Percentiles rank a stretch among this genome's conserved stretches.
Conservation (phyloP, 2,797 vertebrate genomes). For the Alosa sapidissima region DNA sequence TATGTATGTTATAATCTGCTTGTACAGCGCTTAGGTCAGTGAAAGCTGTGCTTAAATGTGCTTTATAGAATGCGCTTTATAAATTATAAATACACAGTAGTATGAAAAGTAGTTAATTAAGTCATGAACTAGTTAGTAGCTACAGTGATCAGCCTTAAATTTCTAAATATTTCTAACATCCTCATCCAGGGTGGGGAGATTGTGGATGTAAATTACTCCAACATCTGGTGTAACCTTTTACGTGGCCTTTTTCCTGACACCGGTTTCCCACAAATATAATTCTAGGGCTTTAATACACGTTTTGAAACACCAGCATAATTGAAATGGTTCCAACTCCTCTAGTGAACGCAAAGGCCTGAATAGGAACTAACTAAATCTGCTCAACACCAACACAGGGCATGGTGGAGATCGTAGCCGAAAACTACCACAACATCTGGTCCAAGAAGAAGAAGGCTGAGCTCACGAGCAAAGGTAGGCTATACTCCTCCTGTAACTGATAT, state of each 20-base stretch:
- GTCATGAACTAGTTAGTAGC: not conserved
- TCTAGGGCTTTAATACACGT: not conserved
- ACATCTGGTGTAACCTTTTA: not conserved
- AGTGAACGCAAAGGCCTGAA: not conserved
- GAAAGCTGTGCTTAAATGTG: no score
- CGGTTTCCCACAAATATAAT: not conserved
- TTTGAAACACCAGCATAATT: not conserved
- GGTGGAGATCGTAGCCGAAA: constrained; percentile 96
- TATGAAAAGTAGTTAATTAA: no score
- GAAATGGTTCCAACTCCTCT: not conserved
- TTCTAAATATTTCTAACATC: not conserved
- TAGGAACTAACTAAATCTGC: not conserved
- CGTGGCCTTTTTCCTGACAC: not conserved
- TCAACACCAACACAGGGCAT: constrained; percentile 77
- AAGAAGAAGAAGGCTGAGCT: constrained; percentile 97
- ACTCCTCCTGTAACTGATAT: not conserved
- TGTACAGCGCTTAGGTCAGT: no score
- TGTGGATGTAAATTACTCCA: not conserved
- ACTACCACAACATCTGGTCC: constrained; percentile 99
- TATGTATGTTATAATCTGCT: no score
- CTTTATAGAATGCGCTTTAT: no score
- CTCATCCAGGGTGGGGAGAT: not conserved
- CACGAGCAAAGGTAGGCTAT: constrained; percentile 85
- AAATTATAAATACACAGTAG: no score
- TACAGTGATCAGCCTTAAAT: not conserved